Conservation (phyloP, 1,140 invertebrate species). For the Leptinotarsa texana region DNA sequence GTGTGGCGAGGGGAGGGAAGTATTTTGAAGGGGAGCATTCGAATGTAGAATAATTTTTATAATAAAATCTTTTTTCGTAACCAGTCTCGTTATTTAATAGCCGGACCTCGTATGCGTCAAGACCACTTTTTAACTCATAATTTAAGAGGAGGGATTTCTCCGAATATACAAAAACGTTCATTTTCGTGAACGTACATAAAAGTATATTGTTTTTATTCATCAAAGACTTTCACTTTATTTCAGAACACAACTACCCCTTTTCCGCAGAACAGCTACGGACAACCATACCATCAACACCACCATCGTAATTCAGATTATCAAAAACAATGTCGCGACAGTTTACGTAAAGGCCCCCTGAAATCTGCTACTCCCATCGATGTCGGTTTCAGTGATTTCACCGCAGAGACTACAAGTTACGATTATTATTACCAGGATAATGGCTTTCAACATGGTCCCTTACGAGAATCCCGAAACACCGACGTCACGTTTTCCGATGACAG, state of each 20-base stretch:
- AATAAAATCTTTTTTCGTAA: too few relatives aligned
- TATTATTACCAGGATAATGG: conserved; percentile 33
- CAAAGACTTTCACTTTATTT: not conserved
- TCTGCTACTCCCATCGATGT: conserved; percentile 36
- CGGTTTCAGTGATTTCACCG: conserved; percentile 44
- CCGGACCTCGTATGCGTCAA: too few relatives aligned
- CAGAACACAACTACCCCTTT: not conserved
- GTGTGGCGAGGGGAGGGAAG: too few relatives aligned
- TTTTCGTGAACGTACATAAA: too few relatives aligned
- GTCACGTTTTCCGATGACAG: conserved; percentile 46
- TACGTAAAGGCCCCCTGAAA: conserved; percentile 6
- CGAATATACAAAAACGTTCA: too few relatives aligned
- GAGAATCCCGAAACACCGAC: conserved; percentile 37
- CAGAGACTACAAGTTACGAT: conserved; percentile 41
- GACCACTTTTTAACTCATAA: too few relatives aligned
- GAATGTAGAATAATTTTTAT: too few relatives aligned
- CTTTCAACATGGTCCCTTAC: conserved; percentile 31
- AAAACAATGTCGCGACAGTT: conserved; percentile 20
- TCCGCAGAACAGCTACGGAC: conserved; percentile 2
- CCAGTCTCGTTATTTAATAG: too few relatives aligned
- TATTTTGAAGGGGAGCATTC: too few relatives aligned
- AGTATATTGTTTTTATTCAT: too few relatives aligned
- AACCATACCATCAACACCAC: conserved; percentile 20
- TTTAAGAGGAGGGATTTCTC: too few relatives aligned
- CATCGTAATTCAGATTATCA: conserved; percentile 17